phyloP scores from a whole-genome alignment of 2,113 vertebrate genomes.

The Athene noctua region DNA sequence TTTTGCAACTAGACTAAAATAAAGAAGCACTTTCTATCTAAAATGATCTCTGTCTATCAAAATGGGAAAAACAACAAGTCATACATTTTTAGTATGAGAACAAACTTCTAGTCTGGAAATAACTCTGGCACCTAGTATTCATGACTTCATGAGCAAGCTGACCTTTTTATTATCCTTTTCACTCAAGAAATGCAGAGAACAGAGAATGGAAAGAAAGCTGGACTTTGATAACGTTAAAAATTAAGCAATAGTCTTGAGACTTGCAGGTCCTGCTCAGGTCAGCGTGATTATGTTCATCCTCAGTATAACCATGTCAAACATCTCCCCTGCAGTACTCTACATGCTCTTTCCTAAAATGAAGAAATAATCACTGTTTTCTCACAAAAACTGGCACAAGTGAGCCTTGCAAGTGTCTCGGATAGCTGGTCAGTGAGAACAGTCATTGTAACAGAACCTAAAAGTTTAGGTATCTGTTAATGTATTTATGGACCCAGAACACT shows the following conservation, averaged over 20 bases:
- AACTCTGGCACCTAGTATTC: not conserved
- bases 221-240: not conserved
- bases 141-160: not conserved
- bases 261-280: not conserved
- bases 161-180: not conserved
- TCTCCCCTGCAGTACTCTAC: not conserved
- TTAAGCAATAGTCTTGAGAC: not conserved
- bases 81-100: not conserved
- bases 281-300: not conserved
- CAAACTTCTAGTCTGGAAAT: not conserved
- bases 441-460: not conserved
- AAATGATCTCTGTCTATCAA: not conserved
- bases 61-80: not conserved
- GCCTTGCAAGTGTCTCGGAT: not conserved
- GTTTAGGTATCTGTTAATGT: not conserved
- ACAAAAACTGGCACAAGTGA: not conserved
- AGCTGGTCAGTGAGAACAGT: not conserved
- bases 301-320: not conserved
- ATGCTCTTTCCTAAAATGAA: not conserved
- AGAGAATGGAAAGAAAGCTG: not conserved
- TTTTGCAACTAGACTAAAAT: not conserved
- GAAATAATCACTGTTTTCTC: not conserved
- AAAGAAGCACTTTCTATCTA: not conserved
- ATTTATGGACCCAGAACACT: not conserved
- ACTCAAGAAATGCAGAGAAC: not conserved